Percentiles rank a stretch among this genome's conserved stretches.
Conservation (phyloP, 35 echinoderm and acorn worm genomes). For the Eucidaris tribuloides region DNA sequence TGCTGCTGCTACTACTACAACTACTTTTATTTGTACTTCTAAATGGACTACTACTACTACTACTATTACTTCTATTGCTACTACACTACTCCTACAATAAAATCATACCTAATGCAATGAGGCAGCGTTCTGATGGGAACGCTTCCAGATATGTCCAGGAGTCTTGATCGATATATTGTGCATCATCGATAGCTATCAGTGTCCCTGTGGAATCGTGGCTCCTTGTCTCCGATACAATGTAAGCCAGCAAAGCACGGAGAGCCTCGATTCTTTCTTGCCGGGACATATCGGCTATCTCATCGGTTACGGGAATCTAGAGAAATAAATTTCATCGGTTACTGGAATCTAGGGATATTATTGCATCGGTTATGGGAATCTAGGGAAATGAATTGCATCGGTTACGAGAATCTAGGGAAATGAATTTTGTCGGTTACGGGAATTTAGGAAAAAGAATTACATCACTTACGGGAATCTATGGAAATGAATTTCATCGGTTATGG, state of each 20-base stretch:
- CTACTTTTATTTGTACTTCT: too few relatives aligned
- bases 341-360: too few relatives aligned
- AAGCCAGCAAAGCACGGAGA: conserved; percentile 54
- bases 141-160: conserved; percentile 79
- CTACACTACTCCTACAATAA: too few relatives aligned
- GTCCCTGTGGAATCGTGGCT: conserved; percentile 37
- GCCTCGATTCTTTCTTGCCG: conserved; percentile 33
- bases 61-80: too few relatives aligned
- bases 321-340: neutral
- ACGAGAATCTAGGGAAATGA: conserved; percentile 38
- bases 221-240: conserved; percentile 49
- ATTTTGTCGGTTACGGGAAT: neutral
- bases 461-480: conserved; percentile 41
- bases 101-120: conserved; percentile 44
- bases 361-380: too few relatives aligned
- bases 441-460: too few relatives aligned
- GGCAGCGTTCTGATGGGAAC: conserved; percentile 52
- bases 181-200: conserved; percentile 88
- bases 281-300: conserved; percentile 35
- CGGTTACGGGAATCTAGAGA: conserved; percentile 44
- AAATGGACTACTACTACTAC: too few relatives aligned
- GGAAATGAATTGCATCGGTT: conserved; percentile 37
- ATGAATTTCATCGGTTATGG: neutral
- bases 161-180: conserved; percentile 89
- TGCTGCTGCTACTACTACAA: too few relatives aligned